Conservation (phyloP, 2,113 vertebrate species). For the Coracopsis vasa region DNA sequence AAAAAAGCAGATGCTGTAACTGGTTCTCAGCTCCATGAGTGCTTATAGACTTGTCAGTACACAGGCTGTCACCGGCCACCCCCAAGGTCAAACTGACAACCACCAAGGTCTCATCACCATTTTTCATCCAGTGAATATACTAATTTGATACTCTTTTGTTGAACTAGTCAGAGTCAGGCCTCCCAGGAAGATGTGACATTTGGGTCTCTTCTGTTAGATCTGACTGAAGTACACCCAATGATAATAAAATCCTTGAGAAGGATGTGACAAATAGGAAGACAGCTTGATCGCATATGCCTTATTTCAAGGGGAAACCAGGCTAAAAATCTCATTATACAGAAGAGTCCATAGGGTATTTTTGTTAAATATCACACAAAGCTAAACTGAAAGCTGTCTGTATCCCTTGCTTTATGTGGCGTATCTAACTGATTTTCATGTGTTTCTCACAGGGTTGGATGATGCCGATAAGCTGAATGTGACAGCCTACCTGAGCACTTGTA, state of each 20-base stretch:
- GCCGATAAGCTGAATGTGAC: background rate
- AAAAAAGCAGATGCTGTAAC: background rate
- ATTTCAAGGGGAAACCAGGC: conserved; percentile 5
- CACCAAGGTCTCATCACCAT: background rate
- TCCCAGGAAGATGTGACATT: background rate
- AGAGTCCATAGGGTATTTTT: background rate
- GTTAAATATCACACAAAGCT: background rate
- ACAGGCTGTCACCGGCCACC: background rate
- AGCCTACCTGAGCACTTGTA: background rate
- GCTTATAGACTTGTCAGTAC: background rate
- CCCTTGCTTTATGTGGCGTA: background rate
- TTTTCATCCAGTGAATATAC: background rate
- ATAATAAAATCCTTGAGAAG: background rate
- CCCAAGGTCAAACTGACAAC: background rate
- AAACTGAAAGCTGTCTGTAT: background rate
- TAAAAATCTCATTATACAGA: conserved; percentile 2
- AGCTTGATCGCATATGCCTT: background rate
- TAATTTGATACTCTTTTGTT: background rate
- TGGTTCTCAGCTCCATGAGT: background rate
- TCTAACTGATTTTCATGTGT: background rate
- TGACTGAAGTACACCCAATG: background rate
- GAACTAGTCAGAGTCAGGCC: background rate
- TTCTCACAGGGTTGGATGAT: background rate
- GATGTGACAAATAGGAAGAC: background rate
- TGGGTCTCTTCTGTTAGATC: background rate